Base-by-base conservation (phyloP, 2,113 vertebrate species). In the Cyprinodon variegatus region DNA sequence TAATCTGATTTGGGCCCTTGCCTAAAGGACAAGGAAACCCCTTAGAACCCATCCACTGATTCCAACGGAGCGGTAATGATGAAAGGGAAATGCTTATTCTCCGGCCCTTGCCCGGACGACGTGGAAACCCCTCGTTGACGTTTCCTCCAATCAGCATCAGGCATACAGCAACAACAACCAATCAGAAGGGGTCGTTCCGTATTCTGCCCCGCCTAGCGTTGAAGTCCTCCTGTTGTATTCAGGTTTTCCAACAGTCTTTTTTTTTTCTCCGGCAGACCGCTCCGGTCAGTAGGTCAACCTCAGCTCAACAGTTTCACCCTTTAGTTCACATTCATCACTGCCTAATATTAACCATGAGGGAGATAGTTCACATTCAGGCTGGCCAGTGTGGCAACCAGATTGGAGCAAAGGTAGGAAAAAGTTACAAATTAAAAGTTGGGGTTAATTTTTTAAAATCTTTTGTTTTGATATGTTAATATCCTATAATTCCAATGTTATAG, bases 371-470 rank as follows among this genome's bases (percentile, higher is more conserved):
- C 70, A 93, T 94, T 78, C 91, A 95, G 84, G 93, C 93, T 29
- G 93, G 94, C 5, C 94, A 95, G 79, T 95, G 94, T 73, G 94
- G 94, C 13, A 95, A 94, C 87, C 93, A 95, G 83, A 94, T 94
- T 66, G 93, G 93, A 68, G 94, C 94, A 12, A 95, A 95, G 94
- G 93, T 95, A 93, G 90, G 91, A 71, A 69, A 7, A 68, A 53
- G 17, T 9, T 1, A 45, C 36, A 2, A 36, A 63, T 39, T 10
- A 9, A 7, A 0, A 41, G 41, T n/a, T n/a, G 48, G 14, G 46
- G 8, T 53, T 46, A 15, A 48, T 46, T 48, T 57, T 50, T 57
- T 57, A 20, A 9, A 6, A 4, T 0, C 43, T 45, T 45, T 45
- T 45, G 2, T 14, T 53, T 57, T 57, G 50, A 57, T n/a, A 9